These are phyloP conservation scores for Myopa tessellatipennis DNA, from an alignment of 2,888 invertebrate genomes.

Conservation along the genomic window DNA sequence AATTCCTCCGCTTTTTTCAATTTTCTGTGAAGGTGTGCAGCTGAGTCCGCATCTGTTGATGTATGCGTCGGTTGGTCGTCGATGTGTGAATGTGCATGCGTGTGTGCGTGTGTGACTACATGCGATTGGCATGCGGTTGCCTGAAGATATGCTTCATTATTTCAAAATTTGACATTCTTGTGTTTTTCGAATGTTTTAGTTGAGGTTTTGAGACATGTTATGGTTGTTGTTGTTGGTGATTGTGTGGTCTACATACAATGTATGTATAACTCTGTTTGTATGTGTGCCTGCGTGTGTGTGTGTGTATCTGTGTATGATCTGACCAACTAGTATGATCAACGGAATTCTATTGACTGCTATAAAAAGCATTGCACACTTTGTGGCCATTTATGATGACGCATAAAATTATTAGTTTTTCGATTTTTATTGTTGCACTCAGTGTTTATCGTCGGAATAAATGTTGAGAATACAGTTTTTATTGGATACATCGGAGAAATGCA, in stretches of 20 bases:
- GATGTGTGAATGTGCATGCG: not conserved
- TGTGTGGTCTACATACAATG: not conserved
- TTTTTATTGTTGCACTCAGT: not conserved
- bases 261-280: not conserved
- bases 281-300: not conserved
- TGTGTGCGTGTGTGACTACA: not conserved
- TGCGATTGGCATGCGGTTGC: slow-evolving; percentile 45
- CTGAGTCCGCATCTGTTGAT: not conserved
- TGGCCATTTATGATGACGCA: not conserved
- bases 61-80: not conserved
- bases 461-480: not conserved
- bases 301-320: not conserved
- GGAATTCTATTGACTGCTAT: slow-evolving; percentile 15
- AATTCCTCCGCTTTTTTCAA: slow-evolving; percentile 29
- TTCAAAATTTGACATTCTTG: slow-evolving; percentile 27
- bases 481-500: not conserved
- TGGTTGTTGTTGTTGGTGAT: not conserved
- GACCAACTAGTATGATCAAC: not conserved
- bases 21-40: slow-evolving; percentile 10
- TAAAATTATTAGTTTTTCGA: not conserved
- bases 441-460: not conserved
- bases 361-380: slow-evolving; percentile 10
- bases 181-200: slow-evolving; percentile 19
- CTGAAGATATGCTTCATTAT: slow-evolving; percentile 58
- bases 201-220: slow-evolving; percentile 5